Percentiles rank a stretch among this genome's conserved stretches.
Evolutionary conservation across 2,113 vertebrate genomes (phyloP).

Genomic region (Gymnocephalus cernua): DNA sequence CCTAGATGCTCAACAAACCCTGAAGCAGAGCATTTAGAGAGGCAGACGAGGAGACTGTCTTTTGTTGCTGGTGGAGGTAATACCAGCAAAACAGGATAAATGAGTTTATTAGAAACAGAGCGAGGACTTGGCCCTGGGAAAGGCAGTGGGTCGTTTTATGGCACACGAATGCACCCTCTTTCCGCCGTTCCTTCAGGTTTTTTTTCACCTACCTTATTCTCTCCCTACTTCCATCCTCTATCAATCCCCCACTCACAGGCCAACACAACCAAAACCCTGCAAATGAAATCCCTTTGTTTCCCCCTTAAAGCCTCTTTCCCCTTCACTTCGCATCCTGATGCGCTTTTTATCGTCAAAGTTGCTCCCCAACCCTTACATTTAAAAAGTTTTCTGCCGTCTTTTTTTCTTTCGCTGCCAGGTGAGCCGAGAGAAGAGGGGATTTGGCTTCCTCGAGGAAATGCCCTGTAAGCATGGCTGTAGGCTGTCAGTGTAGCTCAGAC

Average conservation of each 20-base stretch:
- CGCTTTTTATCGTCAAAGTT: slow-evolving; percentile 76
- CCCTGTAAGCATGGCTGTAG: slow-evolving; percentile 75
- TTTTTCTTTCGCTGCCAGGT: slow-evolving; percentile 67
- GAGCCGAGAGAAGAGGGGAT: slow-evolving; percentile 71
- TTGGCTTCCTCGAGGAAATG: slow-evolving; percentile 73
- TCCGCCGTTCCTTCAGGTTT: slow-evolving; percentile 2
- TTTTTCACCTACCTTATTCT: slow-evolving; percentile 43
- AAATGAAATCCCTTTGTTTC: slow-evolving; percentile 62
- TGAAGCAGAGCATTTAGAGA: slow-evolving; percentile 55
- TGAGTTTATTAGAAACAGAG: slow-evolving; percentile 74
- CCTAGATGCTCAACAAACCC: slow-evolving; percentile 72
- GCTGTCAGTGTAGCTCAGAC: slow-evolving; percentile 72
- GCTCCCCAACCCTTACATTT: slow-evolving; percentile 64
- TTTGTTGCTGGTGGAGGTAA: slow-evolving; percentile 68
- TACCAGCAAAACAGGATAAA: slow-evolving; percentile 76
- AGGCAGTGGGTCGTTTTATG: slow-evolving; percentile 70
- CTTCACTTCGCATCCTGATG: slow-evolving; percentile 75
- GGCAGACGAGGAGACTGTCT: slow-evolving; percentile 48
- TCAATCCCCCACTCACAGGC: slow-evolving; percentile 56
- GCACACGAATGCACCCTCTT: slow-evolving; percentile 35
- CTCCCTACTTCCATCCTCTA: slow-evolving; percentile 39
- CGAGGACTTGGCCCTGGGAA: slow-evolving; percentile 67
- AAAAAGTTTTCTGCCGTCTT: slow-evolving; percentile 69
- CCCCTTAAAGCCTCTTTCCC: slow-evolving; percentile 69
- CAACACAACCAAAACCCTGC: slow-evolving; percentile 66